Percentiles rank a stretch among this genome's conserved stretches.
phyloP scores from a whole-genome alignment of 2,113 vertebrate species.

The Corythaeola cristata region DNA sequence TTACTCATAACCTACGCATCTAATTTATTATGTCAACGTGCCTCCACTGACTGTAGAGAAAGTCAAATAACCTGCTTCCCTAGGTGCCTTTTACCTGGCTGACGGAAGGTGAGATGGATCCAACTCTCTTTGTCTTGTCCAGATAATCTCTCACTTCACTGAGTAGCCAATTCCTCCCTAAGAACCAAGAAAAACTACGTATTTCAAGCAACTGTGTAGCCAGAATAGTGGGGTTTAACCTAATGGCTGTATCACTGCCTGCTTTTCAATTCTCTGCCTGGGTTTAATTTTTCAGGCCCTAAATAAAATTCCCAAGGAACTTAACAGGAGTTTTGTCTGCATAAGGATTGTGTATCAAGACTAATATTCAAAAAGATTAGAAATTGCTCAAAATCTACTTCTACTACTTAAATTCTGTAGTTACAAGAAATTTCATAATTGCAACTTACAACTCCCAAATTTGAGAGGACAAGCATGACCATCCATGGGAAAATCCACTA shows the following conservation, averaged over 20 bases:
- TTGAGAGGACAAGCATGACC: slow-evolving; percentile 97
- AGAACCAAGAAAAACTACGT: neutral
- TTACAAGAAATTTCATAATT: slow-evolving; percentile 66
- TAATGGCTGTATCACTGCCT: neutral
- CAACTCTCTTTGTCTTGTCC: neutral
- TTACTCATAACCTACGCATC: neutral
- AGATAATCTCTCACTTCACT: neutral
- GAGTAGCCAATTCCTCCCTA: neutral
- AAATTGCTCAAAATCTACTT: slow-evolving; percentile 35
- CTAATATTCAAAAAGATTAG: neutral
- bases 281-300: neutral
- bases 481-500: slow-evolving; percentile 99
- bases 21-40: neutral
- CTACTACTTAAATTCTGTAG: slow-evolving; percentile 53
- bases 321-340: slow-evolving; percentile 59
- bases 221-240: neutral
- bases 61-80: neutral
- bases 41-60: neutral
- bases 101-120: neutral
- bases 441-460: slow-evolving; percentile 98
- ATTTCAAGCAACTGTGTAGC: neutral
- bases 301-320: neutral
- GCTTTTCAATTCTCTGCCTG: neutral
- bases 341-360: slow-evolving; percentile 13
- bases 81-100: neutral